Percentiles rank a stretch among this genome's conserved stretches.
Evolutionary conservation across 2,113 vertebrate genomes (phyloP).

Genomic region (Gallinago undulata): DNA sequence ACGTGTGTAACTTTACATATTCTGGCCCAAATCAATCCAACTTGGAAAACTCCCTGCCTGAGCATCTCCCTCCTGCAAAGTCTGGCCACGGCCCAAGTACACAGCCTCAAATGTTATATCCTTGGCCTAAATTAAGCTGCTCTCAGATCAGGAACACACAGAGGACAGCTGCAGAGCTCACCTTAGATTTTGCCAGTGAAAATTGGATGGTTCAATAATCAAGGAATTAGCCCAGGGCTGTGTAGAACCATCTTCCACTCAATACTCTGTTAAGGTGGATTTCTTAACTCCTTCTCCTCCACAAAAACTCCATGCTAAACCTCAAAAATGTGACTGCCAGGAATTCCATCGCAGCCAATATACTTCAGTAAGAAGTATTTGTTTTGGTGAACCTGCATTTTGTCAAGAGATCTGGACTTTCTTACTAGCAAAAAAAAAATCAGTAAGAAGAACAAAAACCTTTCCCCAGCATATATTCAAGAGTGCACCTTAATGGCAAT

Average conservation of each 20-base stretch:
- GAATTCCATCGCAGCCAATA: background rate
- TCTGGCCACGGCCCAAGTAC: background rate
- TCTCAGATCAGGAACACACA: background rate
- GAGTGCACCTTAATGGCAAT: background rate
- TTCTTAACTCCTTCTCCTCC: background rate
- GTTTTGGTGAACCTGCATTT: background rate
- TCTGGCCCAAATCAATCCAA: background rate
- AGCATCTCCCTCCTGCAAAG: background rate
- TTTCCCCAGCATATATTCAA: background rate
- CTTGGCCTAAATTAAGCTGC: constrained; percentile 9
- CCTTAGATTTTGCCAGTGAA: background rate
- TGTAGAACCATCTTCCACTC: background rate
- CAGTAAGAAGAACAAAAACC: background rate
- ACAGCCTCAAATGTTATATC: background rate
- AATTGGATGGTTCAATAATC: background rate
- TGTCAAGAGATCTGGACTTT: background rate
- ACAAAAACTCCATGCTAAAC: background rate
- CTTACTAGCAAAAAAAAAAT: background rate
- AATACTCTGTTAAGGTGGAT: background rate
- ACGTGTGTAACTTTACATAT: background rate
- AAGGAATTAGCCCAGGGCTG: background rate
- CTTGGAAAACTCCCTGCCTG: background rate
- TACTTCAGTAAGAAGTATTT: background rate
- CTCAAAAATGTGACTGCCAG: background rate
- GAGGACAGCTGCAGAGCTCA: constrained; percentile 8